Conservation (phyloP, 2,888 invertebrate species). For the Lasioglossum oenotherae region DNA sequence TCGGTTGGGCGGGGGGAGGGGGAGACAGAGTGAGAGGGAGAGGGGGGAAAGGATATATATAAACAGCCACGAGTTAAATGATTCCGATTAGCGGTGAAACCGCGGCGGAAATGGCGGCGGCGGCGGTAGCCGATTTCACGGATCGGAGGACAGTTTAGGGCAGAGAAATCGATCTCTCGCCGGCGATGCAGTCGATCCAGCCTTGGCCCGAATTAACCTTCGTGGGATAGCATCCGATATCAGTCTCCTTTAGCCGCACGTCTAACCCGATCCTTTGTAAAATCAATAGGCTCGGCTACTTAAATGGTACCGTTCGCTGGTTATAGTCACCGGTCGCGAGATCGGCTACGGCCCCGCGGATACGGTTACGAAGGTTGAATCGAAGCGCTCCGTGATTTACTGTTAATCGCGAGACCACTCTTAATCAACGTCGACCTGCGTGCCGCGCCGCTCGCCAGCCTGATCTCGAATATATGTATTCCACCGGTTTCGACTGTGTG, state of each 20-base stretch:
- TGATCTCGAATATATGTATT: slow-evolving; percentile 19
- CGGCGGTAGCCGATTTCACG: slow-evolving; percentile 12
- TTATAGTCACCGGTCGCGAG: slow-evolving; percentile 50
- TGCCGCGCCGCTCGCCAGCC: background rate
- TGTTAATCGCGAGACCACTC: slow-evolving; percentile 64
- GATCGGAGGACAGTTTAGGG: slow-evolving; percentile 33
- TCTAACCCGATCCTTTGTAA: slow-evolving; percentile 62
- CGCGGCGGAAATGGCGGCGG: slow-evolving; percentile 11
- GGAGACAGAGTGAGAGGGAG: background rate
- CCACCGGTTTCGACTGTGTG: slow-evolving; percentile 1
- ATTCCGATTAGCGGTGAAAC: slow-evolving; percentile 14
- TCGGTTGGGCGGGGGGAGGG: background rate
- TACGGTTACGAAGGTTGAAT: slow-evolving; percentile 62
- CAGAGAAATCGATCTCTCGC: slow-evolving; percentile 31
- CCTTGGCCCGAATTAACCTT: slow-evolving; percentile 63
- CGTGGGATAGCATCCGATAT: slow-evolving; percentile 53
- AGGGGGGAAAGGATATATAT: background rate
- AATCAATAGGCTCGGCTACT: slow-evolving; percentile 65
- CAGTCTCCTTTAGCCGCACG: slow-evolving; percentile 25
- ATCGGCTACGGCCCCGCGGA: slow-evolving; percentile 31
- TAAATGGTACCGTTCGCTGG: slow-evolving; percentile 65
- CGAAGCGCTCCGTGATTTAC: slow-evolving; percentile 66
- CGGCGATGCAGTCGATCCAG: slow-evolving; percentile 21
- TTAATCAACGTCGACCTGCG: slow-evolving; percentile 61
- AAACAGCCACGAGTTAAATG: background rate